phyloP scores from a whole-genome alignment of 1,140 invertebrate genomes.

The Plectrocnemia conspersa region DNA sequence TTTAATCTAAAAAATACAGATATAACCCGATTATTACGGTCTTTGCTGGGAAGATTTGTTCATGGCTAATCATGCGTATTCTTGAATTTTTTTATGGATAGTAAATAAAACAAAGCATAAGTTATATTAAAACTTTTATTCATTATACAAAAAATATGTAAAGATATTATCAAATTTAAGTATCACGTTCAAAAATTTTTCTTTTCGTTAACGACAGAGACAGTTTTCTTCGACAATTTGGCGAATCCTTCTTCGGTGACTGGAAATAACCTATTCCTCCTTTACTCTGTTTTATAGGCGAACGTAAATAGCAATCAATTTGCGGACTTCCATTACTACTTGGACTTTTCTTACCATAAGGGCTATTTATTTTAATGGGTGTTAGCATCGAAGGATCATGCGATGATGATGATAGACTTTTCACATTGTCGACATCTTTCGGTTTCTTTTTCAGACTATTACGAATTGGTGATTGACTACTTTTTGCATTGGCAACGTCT shows the following conservation, averaged over 20 bases:
- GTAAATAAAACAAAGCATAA: no score
- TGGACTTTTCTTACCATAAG: background rate
- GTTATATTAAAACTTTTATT: no score
- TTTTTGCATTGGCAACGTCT: background rate
- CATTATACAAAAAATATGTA: no score
- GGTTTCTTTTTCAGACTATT: background rate
- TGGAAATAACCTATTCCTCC: constrained; percentile 26
- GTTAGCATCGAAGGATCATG: background rate
- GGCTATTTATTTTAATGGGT: background rate
- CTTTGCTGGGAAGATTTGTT: no score
- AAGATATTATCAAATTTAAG: no score
- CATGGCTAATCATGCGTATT: no score
- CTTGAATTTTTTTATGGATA: no score
- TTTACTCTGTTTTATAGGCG: constrained; percentile 24
- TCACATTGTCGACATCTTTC: background rate
- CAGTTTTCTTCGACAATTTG: background rate
- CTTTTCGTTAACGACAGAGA: constrained; percentile 25
- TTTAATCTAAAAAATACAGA: no score
- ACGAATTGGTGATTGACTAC: background rate
- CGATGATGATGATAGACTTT: background rate
- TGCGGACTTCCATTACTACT: background rate
- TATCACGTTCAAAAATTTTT: constrained; percentile 22
- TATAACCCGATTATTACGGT: no score
- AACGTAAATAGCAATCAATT: constrained; percentile 23
- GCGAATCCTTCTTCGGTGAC: constrained; percentile 14